These are phyloP conservation scores for Ametastegia equiseti DNA, from an alignment of 2,888 invertebrate species.

Conservation along the genomic window DNA sequence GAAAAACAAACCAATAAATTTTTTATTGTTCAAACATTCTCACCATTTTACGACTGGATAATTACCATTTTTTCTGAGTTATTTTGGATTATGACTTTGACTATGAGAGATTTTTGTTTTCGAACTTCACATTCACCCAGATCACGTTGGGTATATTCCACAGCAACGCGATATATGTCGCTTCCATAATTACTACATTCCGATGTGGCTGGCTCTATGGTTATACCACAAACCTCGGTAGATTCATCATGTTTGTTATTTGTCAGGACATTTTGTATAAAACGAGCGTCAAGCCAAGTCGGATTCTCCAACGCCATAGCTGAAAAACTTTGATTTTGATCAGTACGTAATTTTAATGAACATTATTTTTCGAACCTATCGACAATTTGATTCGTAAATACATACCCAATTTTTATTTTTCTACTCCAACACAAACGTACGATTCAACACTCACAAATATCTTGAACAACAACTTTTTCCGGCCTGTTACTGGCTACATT, in stretches of 20 bases:
- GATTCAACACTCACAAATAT: too few relatives aligned
- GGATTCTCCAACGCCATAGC: slow-evolving; percentile 45
- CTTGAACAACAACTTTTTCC: too few relatives aligned
- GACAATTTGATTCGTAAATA: too few relatives aligned
- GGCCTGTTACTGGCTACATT: too few relatives aligned
- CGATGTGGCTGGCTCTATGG: slow-evolving; percentile 68
- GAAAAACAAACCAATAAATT: too few relatives aligned
- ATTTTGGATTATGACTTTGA: slow-evolving; percentile 70
- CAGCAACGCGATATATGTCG: slow-evolving; percentile 66
- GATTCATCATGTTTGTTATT: slow-evolving; percentile 61
- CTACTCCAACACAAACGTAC: too few relatives aligned
- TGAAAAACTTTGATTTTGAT: too few relatives aligned
- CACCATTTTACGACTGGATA: too few relatives aligned
- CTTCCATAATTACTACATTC: slow-evolving; percentile 73
- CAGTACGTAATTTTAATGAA: too few relatives aligned
- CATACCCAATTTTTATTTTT: too few relatives aligned
- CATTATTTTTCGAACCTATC: too few relatives aligned
- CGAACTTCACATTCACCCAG: slow-evolving; percentile 54
- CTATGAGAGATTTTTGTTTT: slow-evolving; percentile 64
- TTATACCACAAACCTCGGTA: slow-evolving; percentile 63
- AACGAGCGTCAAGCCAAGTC: slow-evolving; percentile 65
- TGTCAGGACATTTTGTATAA: slow-evolving; percentile 65
- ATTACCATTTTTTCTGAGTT: neutral
- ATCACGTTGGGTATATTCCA: slow-evolving; percentile 59
- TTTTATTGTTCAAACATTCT: too few relatives aligned